phyloP scores from a whole-genome alignment of 1,140 invertebrate genomes.

The Anthonomus grandis region DNA sequence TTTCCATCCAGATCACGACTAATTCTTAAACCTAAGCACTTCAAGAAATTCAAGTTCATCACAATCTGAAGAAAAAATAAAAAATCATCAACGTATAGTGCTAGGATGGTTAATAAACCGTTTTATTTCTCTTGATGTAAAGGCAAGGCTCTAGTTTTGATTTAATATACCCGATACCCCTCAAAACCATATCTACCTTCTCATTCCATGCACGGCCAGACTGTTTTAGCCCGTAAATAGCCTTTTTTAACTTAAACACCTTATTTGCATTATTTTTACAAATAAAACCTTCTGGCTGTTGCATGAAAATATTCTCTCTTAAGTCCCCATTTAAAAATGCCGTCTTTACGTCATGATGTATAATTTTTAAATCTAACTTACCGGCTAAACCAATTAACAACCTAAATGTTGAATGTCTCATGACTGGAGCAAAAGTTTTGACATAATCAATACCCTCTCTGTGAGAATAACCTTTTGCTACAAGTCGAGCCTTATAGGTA shows the following conservation, averaged over 20 bases:
- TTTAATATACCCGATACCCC: slow-evolving; percentile 33
- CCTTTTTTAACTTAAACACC: slow-evolving; percentile 43
- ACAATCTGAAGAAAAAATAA: slow-evolving; percentile 23
- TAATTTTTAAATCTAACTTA: slow-evolving; percentile 32
- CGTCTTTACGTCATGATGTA: slow-evolving; percentile 45
- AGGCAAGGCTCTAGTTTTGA: slow-evolving; percentile 43
- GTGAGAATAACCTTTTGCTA: slow-evolving; percentile 47
- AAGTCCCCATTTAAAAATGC: slow-evolving; percentile 46
- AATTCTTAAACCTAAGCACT: slow-evolving; percentile 36
- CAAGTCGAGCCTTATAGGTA: slow-evolving; percentile 41
- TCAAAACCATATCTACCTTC: slow-evolving; percentile 34
- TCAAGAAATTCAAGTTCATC: slow-evolving; percentile 23
- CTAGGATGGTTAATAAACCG: slow-evolving; percentile 33
- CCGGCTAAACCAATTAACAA: slow-evolving; percentile 36
- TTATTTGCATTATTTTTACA: slow-evolving; percentile 36
- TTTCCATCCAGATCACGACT: too few relatives aligned
- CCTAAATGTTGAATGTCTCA: slow-evolving; percentile 32
- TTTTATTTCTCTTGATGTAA: slow-evolving; percentile 29
- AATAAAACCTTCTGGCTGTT: slow-evolving; percentile 30
- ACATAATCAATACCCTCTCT: slow-evolving; percentile 19
- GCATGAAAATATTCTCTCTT: slow-evolving; percentile 46
- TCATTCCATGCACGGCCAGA: slow-evolving; percentile 41
- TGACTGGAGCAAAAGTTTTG: slow-evolving; percentile 31
- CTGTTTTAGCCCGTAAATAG: slow-evolving; percentile 48
- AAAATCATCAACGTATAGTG: slow-evolving; percentile 21